These are phyloP conservation scores for Aplocera efformata DNA, from an alignment of 2,888 invertebrate genomes.

Conservation along the genomic window DNA sequence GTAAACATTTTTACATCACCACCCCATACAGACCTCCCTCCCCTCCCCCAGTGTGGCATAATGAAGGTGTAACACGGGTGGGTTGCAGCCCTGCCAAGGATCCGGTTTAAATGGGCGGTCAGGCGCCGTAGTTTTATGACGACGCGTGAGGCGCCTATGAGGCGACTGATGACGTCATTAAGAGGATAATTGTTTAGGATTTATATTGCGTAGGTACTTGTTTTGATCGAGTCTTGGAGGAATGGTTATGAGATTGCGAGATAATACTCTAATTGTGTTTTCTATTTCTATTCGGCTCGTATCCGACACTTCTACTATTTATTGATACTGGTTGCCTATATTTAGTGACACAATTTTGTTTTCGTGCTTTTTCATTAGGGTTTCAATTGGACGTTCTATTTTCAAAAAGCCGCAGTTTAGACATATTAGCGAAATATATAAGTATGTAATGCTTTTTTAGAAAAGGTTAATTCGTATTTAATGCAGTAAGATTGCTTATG, in stretches of 20 bases:
- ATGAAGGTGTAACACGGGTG: conserved; percentile 17
- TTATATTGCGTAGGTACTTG: conserved; percentile 19
- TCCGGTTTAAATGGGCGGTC: conserved; percentile 8
- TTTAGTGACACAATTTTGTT: too few relatives aligned
- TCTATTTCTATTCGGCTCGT: too few relatives aligned
- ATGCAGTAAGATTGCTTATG: too few relatives aligned
- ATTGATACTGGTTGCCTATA: too few relatives aligned
- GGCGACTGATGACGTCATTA: conserved; percentile 41
- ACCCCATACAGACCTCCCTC: conserved; percentile 17
- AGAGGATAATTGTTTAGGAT: conserved; percentile 28
- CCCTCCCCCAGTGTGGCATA: neutral
- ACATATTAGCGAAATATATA: too few relatives aligned
- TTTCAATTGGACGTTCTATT: too few relatives aligned
- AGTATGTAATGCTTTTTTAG: too few relatives aligned
- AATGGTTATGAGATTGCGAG: neutral
- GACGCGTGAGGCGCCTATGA: conserved; percentile 50
- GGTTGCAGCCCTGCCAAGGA: conserved; percentile 7
- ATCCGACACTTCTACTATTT: too few relatives aligned
- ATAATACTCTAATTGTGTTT: too few relatives aligned
- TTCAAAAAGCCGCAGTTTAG: too few relatives aligned
- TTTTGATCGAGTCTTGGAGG: conserved; percentile 9
- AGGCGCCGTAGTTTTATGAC: conserved; percentile 48
- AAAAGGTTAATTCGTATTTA: too few relatives aligned
- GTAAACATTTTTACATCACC: conserved; percentile 38
- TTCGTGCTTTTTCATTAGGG: too few relatives aligned